Conservation (phyloP, 2,888 invertebrate species). For the Aspidiotus destructor region DNA sequence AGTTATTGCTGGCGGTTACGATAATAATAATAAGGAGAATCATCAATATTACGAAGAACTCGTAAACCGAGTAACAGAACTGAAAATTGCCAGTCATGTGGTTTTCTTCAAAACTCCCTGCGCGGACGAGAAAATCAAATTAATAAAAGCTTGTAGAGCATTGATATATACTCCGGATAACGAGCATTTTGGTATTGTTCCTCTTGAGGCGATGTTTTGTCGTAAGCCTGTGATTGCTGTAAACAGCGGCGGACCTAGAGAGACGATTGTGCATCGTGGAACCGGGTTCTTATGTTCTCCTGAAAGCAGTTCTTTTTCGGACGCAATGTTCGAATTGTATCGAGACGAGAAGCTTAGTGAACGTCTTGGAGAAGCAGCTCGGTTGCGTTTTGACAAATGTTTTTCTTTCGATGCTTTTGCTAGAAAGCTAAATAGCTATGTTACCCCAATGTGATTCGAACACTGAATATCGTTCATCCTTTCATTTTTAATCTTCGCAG, state of each 20-base stretch:
- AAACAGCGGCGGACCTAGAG: constrained; percentile 89
- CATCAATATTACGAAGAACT: constrained; percentile 73
- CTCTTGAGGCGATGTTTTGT: constrained; percentile 94
- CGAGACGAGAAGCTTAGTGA: constrained; percentile 48
- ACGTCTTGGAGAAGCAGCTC: constrained; percentile 66
- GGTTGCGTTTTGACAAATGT: constrained; percentile 60
- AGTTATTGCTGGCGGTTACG: constrained; percentile 94
- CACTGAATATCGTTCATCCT: too few relatives aligned
- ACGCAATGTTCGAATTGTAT: constrained; percentile 62
- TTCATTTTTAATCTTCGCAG: too few relatives aligned
- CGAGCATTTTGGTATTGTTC: constrained; percentile 99
- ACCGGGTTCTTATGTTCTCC: constrained; percentile 74
- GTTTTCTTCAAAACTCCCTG: constrained; percentile 79
- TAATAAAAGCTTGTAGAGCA: constrained; percentile 66
- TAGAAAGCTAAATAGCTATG: constrained; percentile 50
- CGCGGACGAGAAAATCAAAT: constrained; percentile 69
- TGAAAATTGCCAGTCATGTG: constrained; percentile 55
- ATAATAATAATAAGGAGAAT: constrained; percentile 77
- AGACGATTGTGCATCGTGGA: constrained; percentile 70
- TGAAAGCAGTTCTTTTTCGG: constrained; percentile 59
- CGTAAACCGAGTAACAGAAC: constrained; percentile 51
- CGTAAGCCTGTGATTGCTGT: constrained; percentile 89
- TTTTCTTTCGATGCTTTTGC: constrained; percentile 79
- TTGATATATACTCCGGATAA: constrained; percentile 90
- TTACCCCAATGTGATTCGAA: not conserved